phyloP scores from a whole-genome alignment of 2,113 vertebrate genomes.

The Menura novaehollandiae region DNA sequence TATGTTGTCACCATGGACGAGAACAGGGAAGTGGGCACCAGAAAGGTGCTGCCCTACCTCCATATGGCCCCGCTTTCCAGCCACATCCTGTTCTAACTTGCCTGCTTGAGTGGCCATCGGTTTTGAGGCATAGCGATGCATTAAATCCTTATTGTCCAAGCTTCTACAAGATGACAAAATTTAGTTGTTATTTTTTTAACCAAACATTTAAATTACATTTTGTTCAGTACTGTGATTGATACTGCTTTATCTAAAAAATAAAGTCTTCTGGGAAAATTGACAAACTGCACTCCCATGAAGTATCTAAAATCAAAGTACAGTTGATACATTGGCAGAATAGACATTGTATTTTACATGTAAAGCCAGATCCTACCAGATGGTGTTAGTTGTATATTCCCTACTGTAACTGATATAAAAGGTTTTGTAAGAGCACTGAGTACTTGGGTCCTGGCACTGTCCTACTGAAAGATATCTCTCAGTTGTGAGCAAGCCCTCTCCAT shows the following conservation, averaged over 20 bases:
- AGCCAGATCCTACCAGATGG: background rate
- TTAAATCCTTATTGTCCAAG: background rate
- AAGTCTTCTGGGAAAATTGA: background rate
- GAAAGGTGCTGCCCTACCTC: background rate
- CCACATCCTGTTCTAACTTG: background rate
- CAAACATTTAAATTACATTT: background rate
- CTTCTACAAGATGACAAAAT: background rate
- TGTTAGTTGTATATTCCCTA: background rate
- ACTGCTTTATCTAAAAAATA: background rate
- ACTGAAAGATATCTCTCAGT: background rate
- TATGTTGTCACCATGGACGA: background rate
- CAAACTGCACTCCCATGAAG: background rate
- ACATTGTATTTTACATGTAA: background rate
- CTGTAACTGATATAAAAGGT: background rate
- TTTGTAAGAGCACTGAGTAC: background rate
- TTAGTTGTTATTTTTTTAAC: background rate
- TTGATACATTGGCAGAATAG: background rate
- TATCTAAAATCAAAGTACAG: background rate
- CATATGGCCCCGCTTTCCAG: background rate
- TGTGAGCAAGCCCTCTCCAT: background rate
- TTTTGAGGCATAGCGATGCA: background rate
- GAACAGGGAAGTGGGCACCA: background rate
- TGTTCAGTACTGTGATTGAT: background rate
- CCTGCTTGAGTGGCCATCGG: background rate
- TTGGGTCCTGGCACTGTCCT: background rate